Evolutionary conservation across 2,113 vertebrate species (phyloP).

Genomic region (Clarias macrocephalus): DNA sequence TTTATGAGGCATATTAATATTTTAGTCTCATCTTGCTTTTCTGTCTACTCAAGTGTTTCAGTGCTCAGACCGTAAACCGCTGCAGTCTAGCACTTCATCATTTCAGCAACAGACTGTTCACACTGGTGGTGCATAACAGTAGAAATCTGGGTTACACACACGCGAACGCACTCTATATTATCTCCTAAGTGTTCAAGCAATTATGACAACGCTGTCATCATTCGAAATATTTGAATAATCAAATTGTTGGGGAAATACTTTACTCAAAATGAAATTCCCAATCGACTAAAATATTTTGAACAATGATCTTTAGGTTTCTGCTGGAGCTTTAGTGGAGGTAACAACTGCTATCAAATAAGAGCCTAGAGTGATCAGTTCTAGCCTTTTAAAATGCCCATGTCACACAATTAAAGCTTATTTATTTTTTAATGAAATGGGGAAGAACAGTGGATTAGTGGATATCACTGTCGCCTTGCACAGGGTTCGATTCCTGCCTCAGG

Average conservation of each 20-base stretch:
- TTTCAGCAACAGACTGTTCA: background rate
- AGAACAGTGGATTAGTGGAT: too few species aligned
- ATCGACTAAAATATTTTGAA: background rate
- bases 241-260: background rate
- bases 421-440: background rate
- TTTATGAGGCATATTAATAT: constrained; percentile 37
- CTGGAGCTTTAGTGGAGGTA: background rate
- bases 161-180: background rate
- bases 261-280: background rate
- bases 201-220: background rate
- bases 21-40: constrained; percentile 6
- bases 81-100: background rate
- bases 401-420: background rate
- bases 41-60: constrained; percentile 13
- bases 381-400: background rate
- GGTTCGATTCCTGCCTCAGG: too few species aligned
- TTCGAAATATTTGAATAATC: background rate
- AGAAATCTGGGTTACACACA: background rate
- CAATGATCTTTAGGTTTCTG: background rate
- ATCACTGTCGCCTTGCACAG: too few species aligned
- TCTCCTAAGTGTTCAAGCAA: background rate
- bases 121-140: constrained; percentile 4
- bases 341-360: background rate
- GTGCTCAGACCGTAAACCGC: constrained; percentile 2
- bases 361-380: background rate